A percentile compares a stretch with the other conserved stretches of the same genome.
phyloP scores from a whole-genome alignment of 2,113 vertebrate species.

The Oryzias curvinotus region DNA sequence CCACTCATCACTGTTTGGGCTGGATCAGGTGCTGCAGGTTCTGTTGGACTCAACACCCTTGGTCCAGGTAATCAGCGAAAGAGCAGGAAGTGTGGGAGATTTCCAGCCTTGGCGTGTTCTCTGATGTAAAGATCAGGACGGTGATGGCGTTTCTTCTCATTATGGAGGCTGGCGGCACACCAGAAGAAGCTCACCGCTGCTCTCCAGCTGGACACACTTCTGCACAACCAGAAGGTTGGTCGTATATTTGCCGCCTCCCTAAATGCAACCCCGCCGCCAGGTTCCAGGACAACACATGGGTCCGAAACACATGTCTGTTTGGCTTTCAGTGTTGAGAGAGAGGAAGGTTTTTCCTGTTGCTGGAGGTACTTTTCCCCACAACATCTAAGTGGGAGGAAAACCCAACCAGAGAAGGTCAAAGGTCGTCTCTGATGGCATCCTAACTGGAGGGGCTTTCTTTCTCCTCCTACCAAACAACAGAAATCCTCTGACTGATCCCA shows the following conservation, averaged over 20 bases:
- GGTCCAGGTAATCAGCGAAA: too few relatives aligned
- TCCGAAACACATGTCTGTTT: too few relatives aligned
- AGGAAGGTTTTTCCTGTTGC: too few relatives aligned
- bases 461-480: conserved; percentile 8
- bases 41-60: too few relatives aligned
- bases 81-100: too few relatives aligned
- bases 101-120: too few relatives aligned
- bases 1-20: too few relatives aligned
- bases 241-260: conserved; percentile 66
- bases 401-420: background rate
- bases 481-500: conserved; percentile 19
- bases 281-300: conserved; percentile 52
- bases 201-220: conserved; percentile 27
- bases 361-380: too few relatives aligned
- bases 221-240: conserved; percentile 25
- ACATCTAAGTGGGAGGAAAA: background rate
- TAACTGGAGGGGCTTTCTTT: conserved; percentile 8
- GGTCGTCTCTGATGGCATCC: background rate
- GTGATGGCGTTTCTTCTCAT: conserved; percentile 5
- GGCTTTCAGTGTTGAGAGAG: too few relatives aligned
- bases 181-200: conserved; percentile 22
- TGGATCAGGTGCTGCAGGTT: too few relatives aligned
- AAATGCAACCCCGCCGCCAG: conserved; percentile 62
- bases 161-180: conserved; percentile 15
- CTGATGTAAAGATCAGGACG: too few relatives aligned